Percentiles rank a stretch among this genome's conserved stretches.
phyloP scores from a whole-genome alignment of 2,797 vertebrate genomes.

The Sylvilagus floridanus region DNA sequence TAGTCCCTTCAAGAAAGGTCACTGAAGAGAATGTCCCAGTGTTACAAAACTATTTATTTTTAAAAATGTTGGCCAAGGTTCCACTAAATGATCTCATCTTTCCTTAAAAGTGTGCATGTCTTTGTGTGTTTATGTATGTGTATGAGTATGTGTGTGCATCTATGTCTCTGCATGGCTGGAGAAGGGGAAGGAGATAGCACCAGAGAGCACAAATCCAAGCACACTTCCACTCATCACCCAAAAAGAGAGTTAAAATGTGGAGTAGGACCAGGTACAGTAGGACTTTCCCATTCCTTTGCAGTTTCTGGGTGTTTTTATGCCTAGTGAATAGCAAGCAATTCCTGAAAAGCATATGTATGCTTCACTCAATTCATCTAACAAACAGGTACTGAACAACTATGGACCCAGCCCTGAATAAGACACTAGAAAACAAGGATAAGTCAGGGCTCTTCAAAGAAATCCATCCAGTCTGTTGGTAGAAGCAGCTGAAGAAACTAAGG shows the following conservation, averaged over 20 bases:
- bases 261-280: not conserved
- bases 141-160: not conserved
- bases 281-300: not conserved
- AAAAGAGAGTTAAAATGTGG: not conserved
- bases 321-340: not conserved
- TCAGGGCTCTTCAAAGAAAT: not conserved
- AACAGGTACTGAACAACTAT: not conserved
- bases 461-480: not conserved
- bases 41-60: constrained; percentile 19
- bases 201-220: not conserved
- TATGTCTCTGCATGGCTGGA: too few species aligned
- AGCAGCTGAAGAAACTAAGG: not conserved
- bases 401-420: not conserved
- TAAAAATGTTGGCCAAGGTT: not conserved
- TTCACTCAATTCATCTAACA: constrained; percentile 8
- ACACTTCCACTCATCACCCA: not conserved
- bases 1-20: not conserved
- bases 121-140: not conserved
- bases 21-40: not conserved
- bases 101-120: not conserved
- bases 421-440: not conserved
- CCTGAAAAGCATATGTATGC: not conserved
- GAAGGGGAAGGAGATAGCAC: not conserved
- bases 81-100: constrained; percentile 21
- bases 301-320: not conserved